Evolutionary conservation across 2,888 invertebrate species (phyloP), one percentile per base, ranked within the genome.

Genomic region (Apodemia mormo): DNA sequence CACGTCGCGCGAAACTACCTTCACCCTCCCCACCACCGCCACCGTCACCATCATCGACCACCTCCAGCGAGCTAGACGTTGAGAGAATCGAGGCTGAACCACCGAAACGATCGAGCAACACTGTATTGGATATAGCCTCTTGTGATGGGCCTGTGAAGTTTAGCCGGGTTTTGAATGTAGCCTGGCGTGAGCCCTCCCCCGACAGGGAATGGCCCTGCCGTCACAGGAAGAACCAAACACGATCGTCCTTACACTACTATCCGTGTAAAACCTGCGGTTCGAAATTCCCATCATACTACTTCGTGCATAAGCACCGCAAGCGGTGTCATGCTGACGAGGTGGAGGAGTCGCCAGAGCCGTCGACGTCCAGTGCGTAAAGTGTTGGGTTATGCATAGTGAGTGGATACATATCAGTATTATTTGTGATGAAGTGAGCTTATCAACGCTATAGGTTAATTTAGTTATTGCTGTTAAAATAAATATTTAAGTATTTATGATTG

Each of bases 231-330:
- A 95, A 89, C 94, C 96, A 82, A 75, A 37, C 70, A 9, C 73
- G 77, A 37, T 80, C 88, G 68, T 96, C 97, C 80, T 95, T 98
- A 0, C 98, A 98, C 85, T 98, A 98, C 90, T 98, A 98, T 88
- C 98, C 98, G 0, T 98, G 98, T 89, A 98, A 98, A 89, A 97
- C 97, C 0, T 98, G 98, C 87, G 98, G 98, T 30, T 97, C 95
- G 79, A 98, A 98, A 86, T 98, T 98, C 85, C 98, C 98, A 1
- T 97, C 97, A 76, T 98, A 98, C 85, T 98, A 98, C 89, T 98
- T 98, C 91, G 98, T 98, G 37, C 98, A 98, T 85, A 98, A 98
- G 82, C 98, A 98, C 84, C 94, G 97, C 68, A 97, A 97, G 89
- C 88, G 96, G 80, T 97, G 97, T 81, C 98, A 98, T 83, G 95